These are phyloP conservation scores for Acleris cristana DNA, from an alignment of 2,888 invertebrate genomes.

Conservation along the genomic window DNA sequence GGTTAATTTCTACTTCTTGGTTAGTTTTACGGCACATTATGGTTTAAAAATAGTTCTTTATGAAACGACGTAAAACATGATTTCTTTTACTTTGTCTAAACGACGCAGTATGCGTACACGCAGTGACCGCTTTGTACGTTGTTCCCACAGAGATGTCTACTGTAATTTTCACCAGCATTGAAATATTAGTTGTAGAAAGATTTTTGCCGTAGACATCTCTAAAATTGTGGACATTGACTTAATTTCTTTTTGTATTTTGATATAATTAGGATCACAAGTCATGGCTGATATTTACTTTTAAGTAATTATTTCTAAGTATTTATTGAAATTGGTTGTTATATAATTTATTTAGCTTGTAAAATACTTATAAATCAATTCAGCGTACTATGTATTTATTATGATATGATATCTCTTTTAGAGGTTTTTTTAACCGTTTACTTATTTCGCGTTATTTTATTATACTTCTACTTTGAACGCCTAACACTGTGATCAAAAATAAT, in stretches of 20 bases:
- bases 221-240: constrained; percentile 17
- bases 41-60: no score
- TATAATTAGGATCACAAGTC: constrained; percentile 25
- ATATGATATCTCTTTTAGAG: no score
- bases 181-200: constrained; percentile 35
- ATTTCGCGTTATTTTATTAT: constrained; percentile 36
- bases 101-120: no score
- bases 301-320: no score
- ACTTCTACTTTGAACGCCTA: background rate
- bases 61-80: no score
- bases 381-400: no score
- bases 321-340: background rate
- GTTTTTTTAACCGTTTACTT: constrained; percentile 22
- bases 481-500: constrained; percentile 30
- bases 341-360: no score
- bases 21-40: no score
- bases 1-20: no score
- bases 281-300: background rate
- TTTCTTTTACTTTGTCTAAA: no score
- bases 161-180: constrained; percentile 21
- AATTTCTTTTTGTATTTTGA: background rate
- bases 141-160: constrained; percentile 23
- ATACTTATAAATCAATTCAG: no score
- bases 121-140: no score
- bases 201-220: constrained; percentile 31